Conservation (phyloP, 2,113 vertebrate genomes). For the Benitochromis conjunctus region DNA sequence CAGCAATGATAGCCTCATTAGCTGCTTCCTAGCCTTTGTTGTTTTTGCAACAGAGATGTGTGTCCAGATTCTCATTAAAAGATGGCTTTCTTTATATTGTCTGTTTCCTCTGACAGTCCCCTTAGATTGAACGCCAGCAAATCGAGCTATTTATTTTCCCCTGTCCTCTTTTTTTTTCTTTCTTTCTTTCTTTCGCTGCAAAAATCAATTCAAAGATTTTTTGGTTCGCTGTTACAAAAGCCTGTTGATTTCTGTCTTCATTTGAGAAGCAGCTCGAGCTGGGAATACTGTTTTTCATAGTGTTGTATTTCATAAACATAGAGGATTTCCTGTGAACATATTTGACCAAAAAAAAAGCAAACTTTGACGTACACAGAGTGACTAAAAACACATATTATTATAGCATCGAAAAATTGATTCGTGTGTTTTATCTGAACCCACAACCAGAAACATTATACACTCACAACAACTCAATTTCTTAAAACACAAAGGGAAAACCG, state of each 20-base stretch:
- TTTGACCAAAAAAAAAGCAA: not conserved
- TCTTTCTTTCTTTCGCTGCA: not conserved
- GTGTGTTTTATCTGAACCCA: not conserved
- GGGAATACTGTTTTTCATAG: not conserved
- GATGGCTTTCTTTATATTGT: conserved; percentile 66
- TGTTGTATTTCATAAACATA: not conserved
- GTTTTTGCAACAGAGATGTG: conserved; percentile 73
- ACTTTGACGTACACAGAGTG: not conserved
- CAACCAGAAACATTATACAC: not conserved
- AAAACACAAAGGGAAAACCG: conserved; percentile 34
- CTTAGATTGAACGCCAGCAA: conserved; percentile 68
- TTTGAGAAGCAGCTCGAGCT: conserved; percentile 19
- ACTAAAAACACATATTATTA: not conserved
- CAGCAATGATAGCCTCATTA: conserved; percentile 76
- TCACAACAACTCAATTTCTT: conserved; percentile 23
- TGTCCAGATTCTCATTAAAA: conserved; percentile 75
- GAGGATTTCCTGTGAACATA: not conserved
- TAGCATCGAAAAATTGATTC: not conserved
- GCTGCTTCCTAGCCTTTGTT: conserved; percentile 73
- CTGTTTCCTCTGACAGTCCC: conserved; percentile 58
- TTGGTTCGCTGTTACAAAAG: conserved; percentile 32
- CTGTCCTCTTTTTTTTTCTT: conserved; percentile 38
- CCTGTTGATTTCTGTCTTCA: conserved; percentile 46
- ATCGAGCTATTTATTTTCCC: conserved; percentile 61
- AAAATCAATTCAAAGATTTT: conserved; percentile 64